Evolutionary conservation across 2,888 invertebrate species (phyloP).

Genomic region (Beris chalybata): DNA sequence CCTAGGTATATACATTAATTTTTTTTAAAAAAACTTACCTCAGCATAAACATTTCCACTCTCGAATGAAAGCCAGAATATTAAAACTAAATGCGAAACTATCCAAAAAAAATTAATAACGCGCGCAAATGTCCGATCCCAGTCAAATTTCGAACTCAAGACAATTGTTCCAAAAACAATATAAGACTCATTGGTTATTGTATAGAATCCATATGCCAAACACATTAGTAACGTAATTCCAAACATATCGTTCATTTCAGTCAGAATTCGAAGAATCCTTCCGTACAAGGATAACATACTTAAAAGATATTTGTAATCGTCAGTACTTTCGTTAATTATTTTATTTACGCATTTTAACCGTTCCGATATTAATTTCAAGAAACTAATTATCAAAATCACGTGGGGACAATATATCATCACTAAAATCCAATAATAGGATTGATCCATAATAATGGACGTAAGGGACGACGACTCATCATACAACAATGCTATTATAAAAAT

Average conservation of each 20-base stretch:
- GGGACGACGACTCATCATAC: too few species aligned
- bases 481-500: too few species aligned
- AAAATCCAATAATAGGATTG: not conserved
- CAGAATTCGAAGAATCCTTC: not conserved
- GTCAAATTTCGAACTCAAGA: too few species aligned
- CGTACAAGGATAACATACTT: not conserved
- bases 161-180: not conserved
- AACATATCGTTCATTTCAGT: not conserved
- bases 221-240: not conserved
- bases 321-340: not conserved
- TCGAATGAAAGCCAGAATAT: not conserved
- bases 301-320: not conserved
- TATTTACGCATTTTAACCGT: not conserved
- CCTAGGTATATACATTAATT: too few species aligned
- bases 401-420: not conserved
- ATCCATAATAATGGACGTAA: too few species aligned
- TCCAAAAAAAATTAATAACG: not conserved
- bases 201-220: constrained; percentile 9
- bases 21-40: not conserved
- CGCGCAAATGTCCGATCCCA: not conserved
- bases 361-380: not conserved
- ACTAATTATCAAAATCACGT: not conserved
- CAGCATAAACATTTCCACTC: not conserved
- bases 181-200: constrained; percentile 6
- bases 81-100: not conserved